phyloP scores from a whole-genome alignment of 1,140 invertebrate genomes.

The Varroa destructor region DNA sequence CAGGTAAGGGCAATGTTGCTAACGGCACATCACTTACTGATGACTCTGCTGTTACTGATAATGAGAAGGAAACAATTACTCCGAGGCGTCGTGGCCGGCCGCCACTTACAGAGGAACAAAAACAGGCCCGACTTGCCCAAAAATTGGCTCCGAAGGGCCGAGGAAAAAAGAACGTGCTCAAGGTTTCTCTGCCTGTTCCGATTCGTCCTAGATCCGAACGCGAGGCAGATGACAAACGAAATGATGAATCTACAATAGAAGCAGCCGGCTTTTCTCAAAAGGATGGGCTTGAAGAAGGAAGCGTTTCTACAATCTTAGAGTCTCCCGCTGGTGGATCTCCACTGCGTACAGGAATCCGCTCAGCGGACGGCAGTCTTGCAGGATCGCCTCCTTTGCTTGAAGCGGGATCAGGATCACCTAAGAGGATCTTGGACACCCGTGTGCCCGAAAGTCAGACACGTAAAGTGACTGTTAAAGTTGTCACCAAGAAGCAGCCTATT shows the following conservation, averaged over 20 bases:
- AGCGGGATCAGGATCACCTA: background rate
- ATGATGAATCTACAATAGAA: background rate
- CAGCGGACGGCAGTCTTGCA: background rate
- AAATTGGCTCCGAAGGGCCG: background rate
- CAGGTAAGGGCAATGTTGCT: too few species aligned
- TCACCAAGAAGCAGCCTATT: background rate
- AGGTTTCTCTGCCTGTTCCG: slow-evolving; percentile 1
- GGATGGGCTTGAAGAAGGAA: background rate
- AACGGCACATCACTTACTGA: background rate
- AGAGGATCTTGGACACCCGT: background rate
- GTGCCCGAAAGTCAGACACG: background rate
- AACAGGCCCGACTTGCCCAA: background rate
- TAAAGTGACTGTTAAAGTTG: background rate
- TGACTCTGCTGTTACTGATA: background rate
- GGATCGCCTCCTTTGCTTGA: background rate
- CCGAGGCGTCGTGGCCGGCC: background rate
- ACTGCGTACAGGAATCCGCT: too few species aligned
- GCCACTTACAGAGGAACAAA: background rate
- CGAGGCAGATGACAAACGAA: background rate
- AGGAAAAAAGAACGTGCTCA: slow-evolving; percentile 22
- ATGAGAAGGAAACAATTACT: background rate
- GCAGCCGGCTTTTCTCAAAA: too few species aligned
- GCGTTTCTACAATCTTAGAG: background rate
- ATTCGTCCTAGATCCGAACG: slow-evolving; percentile 12
- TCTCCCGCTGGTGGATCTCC: slow-evolving; percentile 2